Conservation (phyloP, 1,140 invertebrate species). For the Bombus picipes region DNA sequence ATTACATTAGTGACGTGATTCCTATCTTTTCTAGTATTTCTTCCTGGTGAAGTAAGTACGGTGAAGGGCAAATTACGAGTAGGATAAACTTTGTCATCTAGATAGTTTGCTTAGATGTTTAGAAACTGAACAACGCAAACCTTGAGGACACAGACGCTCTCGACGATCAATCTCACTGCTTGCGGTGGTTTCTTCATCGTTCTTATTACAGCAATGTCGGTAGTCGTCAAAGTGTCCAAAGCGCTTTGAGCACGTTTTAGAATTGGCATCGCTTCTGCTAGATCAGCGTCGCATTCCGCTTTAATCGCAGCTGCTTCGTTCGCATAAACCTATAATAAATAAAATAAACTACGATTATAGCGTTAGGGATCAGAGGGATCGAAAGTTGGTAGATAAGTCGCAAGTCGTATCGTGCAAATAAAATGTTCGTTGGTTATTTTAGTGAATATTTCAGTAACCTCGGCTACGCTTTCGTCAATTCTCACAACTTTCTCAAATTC, state of each 20-base stretch:
- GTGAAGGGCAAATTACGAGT: no score
- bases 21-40: no score
- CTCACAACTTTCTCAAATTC: conserved; percentile 88
- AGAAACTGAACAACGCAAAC: conserved; percentile 78
- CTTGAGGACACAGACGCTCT: conserved; percentile 97
- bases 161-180: conserved; percentile 97
- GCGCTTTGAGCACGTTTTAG: conserved; percentile 94
- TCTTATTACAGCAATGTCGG: conserved; percentile 97
- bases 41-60: no score
- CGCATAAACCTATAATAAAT: conserved; percentile 71
- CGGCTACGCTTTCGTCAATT: conserved; percentile 86
- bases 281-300: conserved; percentile 96
- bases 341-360: not conserved
- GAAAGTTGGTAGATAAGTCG: no score
- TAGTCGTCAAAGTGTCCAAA: conserved; percentile 94
- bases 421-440: not conserved
- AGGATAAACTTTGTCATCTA: no score
- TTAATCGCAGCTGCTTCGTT: conserved; percentile 93
- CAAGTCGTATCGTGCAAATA: no score
- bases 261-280: conserved; percentile 96
- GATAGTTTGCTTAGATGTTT: no score
- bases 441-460: conserved; percentile 55
- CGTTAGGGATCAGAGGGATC: no score
- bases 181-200: conserved; percentile 98
- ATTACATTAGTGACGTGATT: no score